Evolutionary conservation across 2,797 vertebrate genomes (phyloP).

Genomic region (Poecilia picta): DNA sequence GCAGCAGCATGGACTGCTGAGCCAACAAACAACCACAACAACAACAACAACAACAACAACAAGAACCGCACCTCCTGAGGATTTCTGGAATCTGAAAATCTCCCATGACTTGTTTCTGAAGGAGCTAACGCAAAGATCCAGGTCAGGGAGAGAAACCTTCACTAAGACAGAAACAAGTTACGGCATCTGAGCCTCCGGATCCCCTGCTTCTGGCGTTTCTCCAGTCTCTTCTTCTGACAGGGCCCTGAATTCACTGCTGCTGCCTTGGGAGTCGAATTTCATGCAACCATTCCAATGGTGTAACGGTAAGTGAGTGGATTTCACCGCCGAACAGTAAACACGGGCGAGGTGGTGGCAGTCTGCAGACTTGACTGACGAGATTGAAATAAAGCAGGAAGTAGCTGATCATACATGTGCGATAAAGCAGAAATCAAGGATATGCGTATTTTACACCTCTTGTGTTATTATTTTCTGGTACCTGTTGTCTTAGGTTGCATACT

Average conservation of each 20-base stretch:
- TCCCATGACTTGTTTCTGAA: constrained; percentile 53
- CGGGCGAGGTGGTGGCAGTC: constrained; percentile 29
- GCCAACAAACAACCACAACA: constrained; percentile 35
- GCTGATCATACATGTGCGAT: constrained; percentile 13
- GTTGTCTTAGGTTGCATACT: neutral
- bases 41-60: too few species aligned
- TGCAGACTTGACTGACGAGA: constrained; percentile 30
- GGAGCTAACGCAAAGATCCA: constrained; percentile 30
- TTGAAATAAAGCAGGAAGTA: constrained; percentile 7
- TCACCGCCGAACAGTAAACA: constrained; percentile 50
- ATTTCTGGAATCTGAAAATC: constrained; percentile 70
- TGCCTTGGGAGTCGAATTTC: constrained; percentile 80
- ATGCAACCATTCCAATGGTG: constrained; percentile 88
- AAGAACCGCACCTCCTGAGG: constrained; percentile 57
- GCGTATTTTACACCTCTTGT: constrained; percentile 8
- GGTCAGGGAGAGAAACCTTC: constrained; percentile 28
- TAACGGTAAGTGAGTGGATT: constrained; percentile 82
- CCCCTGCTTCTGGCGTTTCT: constrained; percentile 40
- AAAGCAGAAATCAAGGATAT: constrained; percentile 43
- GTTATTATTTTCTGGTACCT: neutral
- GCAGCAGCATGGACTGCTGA: constrained; percentile 66
- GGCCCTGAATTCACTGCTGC: constrained; percentile 73
- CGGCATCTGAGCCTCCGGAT: constrained; percentile 40
- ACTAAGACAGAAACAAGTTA: constrained; percentile 43
- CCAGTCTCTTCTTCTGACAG: constrained; percentile 63